Conservation (phyloP, 2,888 invertebrate species). For the Drosophila kuntzei region DNA sequence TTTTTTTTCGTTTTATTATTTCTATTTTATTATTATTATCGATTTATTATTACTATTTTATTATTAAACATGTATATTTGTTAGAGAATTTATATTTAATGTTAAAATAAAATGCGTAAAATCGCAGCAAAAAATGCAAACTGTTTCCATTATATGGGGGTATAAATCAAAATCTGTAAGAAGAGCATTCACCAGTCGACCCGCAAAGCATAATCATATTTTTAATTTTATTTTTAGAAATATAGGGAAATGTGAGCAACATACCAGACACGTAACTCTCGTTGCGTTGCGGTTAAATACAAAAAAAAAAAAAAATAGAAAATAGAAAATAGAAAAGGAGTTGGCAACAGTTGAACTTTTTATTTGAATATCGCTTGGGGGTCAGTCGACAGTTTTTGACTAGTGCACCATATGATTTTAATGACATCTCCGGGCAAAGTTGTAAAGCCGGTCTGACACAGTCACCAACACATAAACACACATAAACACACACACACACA, state of each 20-base stretch:
- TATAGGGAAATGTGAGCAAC: constrained; percentile 43
- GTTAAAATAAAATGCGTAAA: no score
- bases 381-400: constrained; percentile 54
- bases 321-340: constrained; percentile 7
- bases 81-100: no score
- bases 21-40: no score
- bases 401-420: constrained; percentile 75
- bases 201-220: accelerated
- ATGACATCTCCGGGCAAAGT: constrained; percentile 51
- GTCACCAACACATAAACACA: no score
- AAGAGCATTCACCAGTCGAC: constrained; percentile 18
- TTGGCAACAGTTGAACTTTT: constrained; percentile 36
- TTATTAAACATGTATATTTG: no score
- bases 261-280: constrained; percentile 14
- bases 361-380: constrained; percentile 27
- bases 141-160: no score
- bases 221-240: constrained; percentile 7
- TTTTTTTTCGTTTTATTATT: no score
- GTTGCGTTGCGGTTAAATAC: constrained; percentile 24
- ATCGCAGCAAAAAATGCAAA: no score
- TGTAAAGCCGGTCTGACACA: constrained; percentile 16
- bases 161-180: no score
- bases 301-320: constrained; percentile 2
- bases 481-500: constrained; percentile 18
- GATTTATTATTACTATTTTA: no score